Conservation (phyloP, 2,113 vertebrate genomes). For the Halcyon malimbica region DNA sequence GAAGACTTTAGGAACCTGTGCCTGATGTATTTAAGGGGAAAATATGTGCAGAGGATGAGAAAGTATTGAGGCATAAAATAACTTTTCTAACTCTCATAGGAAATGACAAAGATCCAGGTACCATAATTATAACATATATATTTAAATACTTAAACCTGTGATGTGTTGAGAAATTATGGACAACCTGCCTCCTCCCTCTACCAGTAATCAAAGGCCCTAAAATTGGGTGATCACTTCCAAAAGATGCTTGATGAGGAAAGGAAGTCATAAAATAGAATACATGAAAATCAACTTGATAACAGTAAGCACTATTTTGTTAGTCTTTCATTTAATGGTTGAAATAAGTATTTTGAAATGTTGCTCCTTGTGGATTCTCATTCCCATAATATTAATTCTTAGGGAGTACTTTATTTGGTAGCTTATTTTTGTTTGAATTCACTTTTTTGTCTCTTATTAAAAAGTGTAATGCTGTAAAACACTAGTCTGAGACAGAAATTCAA, state of each 20-base stretch:
- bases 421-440: background rate
- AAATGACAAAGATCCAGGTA: background rate
- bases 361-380: background rate
- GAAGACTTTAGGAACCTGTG: background rate
- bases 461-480: background rate
- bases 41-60: background rate
- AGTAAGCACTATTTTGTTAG: background rate
- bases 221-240: background rate
- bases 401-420: background rate
- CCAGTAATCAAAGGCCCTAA: background rate
- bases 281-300: background rate
- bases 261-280: background rate
- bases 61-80: background rate
- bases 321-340: background rate
- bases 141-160: background rate
- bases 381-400: background rate
- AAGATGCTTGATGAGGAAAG: background rate
- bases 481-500: background rate
- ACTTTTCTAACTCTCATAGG: background rate
- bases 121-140: background rate
- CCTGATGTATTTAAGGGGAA: background rate
- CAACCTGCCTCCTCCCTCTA: background rate
- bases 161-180: background rate
- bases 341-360: background rate
- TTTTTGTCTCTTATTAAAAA: background rate